Percentiles rank a stretch among this genome's conserved stretches.
These are phyloP conservation scores for Drosophila neotestacea DNA, from an alignment of 2,888 invertebrate genomes.

Conservation along the genomic window DNA sequence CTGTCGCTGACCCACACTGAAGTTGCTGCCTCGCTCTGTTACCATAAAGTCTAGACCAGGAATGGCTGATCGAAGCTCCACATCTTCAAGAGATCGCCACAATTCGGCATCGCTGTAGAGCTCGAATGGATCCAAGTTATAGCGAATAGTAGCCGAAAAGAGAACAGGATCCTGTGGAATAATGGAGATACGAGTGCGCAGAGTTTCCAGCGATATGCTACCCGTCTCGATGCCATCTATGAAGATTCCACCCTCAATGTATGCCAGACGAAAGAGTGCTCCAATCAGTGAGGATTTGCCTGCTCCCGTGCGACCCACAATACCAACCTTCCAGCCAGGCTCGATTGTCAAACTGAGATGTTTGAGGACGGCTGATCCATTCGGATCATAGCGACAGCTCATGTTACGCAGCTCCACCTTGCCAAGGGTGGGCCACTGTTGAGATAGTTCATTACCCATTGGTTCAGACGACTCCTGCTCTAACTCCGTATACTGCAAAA, in stretches of 20 bases:
- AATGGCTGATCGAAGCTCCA: conserved; percentile 86
- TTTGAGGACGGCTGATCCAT: conserved; percentile 89
- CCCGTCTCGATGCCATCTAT: conserved; percentile 90
- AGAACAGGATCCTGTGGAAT: conserved; percentile 87
- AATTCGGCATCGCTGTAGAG: conserved; percentile 83
- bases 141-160: conserved; percentile 88
- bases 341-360: conserved; percentile 89
- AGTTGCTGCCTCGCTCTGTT: conserved; percentile 87
- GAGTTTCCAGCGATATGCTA: conserved; percentile 86
- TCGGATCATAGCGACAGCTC: conserved; percentile 87
- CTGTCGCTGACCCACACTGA: conserved; percentile 90
- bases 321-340: conserved; percentile 90
- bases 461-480: conserved; percentile 86
- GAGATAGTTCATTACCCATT: conserved; percentile 86
- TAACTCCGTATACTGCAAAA: conserved; percentile 90
- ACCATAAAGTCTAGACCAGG: conserved; percentile 86
- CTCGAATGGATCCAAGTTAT: conserved; percentile 88
- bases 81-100: conserved; percentile 83
- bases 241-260: conserved; percentile 89
- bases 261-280: conserved; percentile 91
- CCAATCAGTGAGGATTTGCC: conserved; percentile 93
- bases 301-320: conserved; percentile 94
- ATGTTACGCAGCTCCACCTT: conserved; percentile 87
- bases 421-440: conserved; percentile 90
- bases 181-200: conserved; percentile 87